A percentile compares a stretch with the other conserved stretches of the same genome.
phyloP scores from a whole-genome alignment of 2,113 vertebrate genomes.

The Oophaga pumilio region DNA sequence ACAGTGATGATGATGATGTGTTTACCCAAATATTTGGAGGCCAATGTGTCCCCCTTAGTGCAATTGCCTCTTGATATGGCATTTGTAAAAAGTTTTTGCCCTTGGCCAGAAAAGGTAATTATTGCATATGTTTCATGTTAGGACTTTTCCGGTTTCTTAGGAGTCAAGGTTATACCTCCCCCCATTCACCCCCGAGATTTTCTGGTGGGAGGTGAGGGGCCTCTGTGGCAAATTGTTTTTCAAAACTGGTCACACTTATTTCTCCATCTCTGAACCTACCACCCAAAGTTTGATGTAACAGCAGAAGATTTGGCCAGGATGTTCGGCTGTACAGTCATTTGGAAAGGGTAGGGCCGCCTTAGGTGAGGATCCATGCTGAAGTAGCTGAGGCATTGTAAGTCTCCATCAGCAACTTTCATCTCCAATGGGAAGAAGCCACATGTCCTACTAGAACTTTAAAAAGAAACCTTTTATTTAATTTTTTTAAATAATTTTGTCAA shows the following conservation, averaged over 20 bases:
- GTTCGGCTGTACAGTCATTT: neutral
- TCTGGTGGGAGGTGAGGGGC: neutral
- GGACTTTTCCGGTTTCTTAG: neutral
- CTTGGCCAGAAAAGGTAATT: conserved; percentile 9
- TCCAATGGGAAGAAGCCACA: no score
- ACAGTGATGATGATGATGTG: conserved; percentile 27
- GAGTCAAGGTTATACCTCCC: neutral
- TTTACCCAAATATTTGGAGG: neutral
- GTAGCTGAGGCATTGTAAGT: neutral
- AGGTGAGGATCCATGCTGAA: neutral
- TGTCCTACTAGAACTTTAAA: no score
- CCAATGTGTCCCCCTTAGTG: neutral
- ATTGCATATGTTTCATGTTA: neutral
- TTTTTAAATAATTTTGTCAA: no score
- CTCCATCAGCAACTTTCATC: neutral
- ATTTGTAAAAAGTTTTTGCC: neutral
- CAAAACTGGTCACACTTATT: neutral
- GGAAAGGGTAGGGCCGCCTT: neutral
- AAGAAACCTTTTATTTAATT: no score
- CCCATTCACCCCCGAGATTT: no score
- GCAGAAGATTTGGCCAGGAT: neutral
- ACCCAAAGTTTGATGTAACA: neutral
- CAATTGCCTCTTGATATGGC: neutral
- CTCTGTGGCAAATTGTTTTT: neutral
- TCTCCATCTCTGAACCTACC: neutral